Evolutionary conservation across 1,140 invertebrate species (phyloP).

Genomic region (Hyposmocoma kahamanoa): DNA sequence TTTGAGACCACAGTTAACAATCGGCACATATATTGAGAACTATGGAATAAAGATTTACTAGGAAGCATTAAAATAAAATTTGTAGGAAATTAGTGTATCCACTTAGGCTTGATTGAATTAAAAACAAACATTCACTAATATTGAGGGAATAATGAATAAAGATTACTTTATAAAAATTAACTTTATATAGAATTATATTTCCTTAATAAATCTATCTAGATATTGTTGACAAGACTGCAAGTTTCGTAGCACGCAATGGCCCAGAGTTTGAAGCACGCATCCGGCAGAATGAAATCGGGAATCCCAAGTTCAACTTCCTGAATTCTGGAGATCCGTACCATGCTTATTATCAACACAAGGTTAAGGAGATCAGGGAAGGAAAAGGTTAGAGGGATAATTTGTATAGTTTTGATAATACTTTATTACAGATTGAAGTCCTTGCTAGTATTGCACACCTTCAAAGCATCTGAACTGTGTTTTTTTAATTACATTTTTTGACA

Average conservation of each 20-base stretch:
- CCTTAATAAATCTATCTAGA: conserved; percentile 77
- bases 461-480: no score
- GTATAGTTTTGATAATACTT: no score
- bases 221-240: conserved; percentile 99
- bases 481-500: no score
- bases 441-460: no score
- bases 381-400: no score
- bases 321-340: conserved; percentile 98
- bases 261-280: conserved; percentile 98
- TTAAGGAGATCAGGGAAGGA: conserved; percentile 96
- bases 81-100: no score
- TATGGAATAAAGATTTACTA: no score
- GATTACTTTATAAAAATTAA: not conserved
- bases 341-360: conserved; percentile 99
- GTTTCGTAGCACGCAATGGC: conserved; percentile 98
- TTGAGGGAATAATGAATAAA: not conserved
- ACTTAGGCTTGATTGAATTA: not conserved
- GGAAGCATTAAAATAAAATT: no score
- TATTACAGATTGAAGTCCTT: no score
- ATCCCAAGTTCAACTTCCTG: conserved; percentile 99
- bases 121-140: not conserved
- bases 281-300: conserved; percentile 96
- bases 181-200: conserved; percentile 18
- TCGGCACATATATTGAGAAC: no score
- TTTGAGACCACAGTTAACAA: no score